Evolutionary conservation across 2,113 vertebrate species (phyloP).

Genomic region (Furnarius figulus): DNA sequence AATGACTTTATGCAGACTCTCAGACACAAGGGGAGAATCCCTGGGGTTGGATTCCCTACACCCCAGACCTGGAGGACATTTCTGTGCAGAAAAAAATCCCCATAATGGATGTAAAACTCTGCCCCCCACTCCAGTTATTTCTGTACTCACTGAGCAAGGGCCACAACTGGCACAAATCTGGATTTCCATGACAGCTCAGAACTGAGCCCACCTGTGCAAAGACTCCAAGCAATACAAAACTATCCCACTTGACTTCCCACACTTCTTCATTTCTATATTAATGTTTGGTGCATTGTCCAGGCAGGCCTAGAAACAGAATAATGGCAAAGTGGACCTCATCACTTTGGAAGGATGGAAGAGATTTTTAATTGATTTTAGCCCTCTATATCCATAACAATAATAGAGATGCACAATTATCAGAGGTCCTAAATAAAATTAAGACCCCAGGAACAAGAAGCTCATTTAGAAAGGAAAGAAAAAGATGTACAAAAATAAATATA

Average conservation of each 20-base stretch:
- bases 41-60: not conserved
- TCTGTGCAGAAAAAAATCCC: not conserved
- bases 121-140: not conserved
- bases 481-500: slow-evolving; percentile 18
- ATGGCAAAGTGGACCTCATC: not conserved
- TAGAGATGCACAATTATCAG: not conserved
- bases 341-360: not conserved
- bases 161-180: no score
- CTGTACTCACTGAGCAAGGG: fast-evolving
- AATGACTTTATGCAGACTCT: not conserved
- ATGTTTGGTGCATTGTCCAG: not conserved
- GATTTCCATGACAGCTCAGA: not conserved
- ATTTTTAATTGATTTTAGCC: not conserved
- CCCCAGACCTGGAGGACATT: not conserved
- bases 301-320: not conserved
- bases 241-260: fast-evolving
- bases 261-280: not conserved
- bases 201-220: not conserved
- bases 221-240: not conserved
- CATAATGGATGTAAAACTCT: fast-evolving
- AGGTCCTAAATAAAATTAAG: not conserved
- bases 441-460: not conserved
- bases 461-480: not conserved
- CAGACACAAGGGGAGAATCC: not conserved
- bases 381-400: not conserved